These are phyloP conservation scores for Coptotermes formosanus DNA, from an alignment of 1,140 invertebrate species.

Conservation along the genomic window DNA sequence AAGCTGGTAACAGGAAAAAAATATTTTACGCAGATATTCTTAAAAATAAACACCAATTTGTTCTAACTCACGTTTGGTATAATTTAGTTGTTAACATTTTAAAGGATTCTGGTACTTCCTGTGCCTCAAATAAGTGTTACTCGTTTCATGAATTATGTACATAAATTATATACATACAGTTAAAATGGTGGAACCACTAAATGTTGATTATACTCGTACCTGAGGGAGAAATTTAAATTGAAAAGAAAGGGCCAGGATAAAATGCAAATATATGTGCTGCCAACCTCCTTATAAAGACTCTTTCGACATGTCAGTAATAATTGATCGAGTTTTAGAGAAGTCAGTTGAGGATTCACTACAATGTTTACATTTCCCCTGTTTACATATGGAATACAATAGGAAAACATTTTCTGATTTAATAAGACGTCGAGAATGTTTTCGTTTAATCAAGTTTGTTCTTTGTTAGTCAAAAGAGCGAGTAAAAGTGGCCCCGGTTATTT, in stretches of 20 bases:
- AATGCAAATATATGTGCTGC: neutral
- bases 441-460: neutral
- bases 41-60: too few species aligned
- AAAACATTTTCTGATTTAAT: slow-evolving; percentile 18
- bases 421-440: neutral
- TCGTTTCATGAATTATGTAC: too few species aligned
- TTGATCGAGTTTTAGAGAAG: neutral
- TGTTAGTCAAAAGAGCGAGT: neutral
- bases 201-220: too few species aligned
- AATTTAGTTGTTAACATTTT: too few species aligned
- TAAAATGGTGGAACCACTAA: too few species aligned
- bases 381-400: neutral
- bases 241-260: neutral
- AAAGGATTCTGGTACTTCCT: too few species aligned
- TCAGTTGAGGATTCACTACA: neutral
- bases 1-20: too few species aligned
- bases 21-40: too few species aligned
- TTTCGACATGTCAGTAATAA: neutral
- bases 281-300: neutral
- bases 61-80: too few species aligned
- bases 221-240: too few species aligned
- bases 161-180: too few species aligned
- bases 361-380: neutral
- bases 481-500: neutral
- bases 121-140: too few species aligned